Evolutionary conservation across 2,797 vertebrate genomes (phyloP).

Genomic region (Falco berigora): DNA sequence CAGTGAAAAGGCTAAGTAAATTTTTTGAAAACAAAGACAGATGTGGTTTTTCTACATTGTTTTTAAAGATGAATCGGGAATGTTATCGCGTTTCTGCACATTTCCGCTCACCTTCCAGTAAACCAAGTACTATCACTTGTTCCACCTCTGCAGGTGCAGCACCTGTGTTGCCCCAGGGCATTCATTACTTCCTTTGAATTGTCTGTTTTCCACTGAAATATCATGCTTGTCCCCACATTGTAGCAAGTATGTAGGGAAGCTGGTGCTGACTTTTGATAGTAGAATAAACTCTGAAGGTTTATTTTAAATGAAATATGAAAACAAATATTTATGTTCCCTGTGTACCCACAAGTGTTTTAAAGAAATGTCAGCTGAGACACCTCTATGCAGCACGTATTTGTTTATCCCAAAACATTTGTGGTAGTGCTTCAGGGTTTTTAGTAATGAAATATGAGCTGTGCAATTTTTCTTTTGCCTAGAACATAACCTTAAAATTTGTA

Average conservation of each 20-base stretch:
- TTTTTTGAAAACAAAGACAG: not conserved
- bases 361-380: not conserved
- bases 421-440: not conserved
- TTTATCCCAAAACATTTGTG: not conserved
- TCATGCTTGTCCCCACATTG: not conserved
- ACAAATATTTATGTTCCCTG: not conserved
- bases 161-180: not conserved
- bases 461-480: not conserved
- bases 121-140: not conserved
- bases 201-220: not conserved
- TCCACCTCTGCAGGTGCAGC: not conserved
- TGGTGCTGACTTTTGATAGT: not conserved
- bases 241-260: not conserved
- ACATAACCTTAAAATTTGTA: not conserved
- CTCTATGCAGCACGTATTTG: not conserved
- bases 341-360: not conserved
- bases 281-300: not conserved
- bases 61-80: not conserved
- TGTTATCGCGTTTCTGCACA: accelerated
- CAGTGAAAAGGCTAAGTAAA: not conserved
- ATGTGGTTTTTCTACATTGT: not conserved
- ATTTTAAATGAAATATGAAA: not conserved
- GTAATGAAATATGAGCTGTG: not conserved
- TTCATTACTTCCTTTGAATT: not conserved
- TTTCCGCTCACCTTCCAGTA: not conserved